These are phyloP conservation scores for Eulimnadia texana DNA, from an alignment of 1,140 invertebrate genomes.

Conservation along the genomic window DNA sequence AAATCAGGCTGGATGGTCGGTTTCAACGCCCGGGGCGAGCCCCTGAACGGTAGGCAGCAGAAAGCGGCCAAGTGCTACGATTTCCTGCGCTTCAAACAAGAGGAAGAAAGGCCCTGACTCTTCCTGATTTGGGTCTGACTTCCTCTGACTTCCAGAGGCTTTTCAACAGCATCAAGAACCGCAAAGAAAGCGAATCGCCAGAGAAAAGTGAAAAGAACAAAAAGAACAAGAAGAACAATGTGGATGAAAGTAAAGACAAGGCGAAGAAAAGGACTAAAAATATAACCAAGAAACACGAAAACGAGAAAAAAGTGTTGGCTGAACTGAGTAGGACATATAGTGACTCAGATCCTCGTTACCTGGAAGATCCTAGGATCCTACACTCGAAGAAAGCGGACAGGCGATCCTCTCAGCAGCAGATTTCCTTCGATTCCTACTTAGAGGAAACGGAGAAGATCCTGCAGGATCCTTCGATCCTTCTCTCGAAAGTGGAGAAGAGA, in stretches of 20 bases:
- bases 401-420: too few species aligned
- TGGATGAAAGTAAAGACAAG: too few species aligned
- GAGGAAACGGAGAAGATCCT: background rate
- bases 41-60: background rate
- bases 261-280: too few species aligned
- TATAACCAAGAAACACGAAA: too few species aligned
- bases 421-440: background rate
- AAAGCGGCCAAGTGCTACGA: background rate
- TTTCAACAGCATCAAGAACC: background rate
- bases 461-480: background rate
- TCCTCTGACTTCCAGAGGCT: background rate
- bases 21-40: background rate
- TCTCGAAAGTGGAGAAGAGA: background rate
- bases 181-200: background rate
- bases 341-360: background rate
- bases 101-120: background rate
- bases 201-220: too few species aligned
- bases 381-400: too few species aligned
- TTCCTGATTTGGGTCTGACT: background rate
- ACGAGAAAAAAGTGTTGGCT: background rate
- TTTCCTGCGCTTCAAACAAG: background rate
- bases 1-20: slow-evolving; percentile 1
- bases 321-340: background rate
- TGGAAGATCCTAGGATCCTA: background rate
- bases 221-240: too few species aligned